phyloP scores from a whole-genome alignment of 2,113 vertebrate species.

The Mesembrinibis cayennensis region DNA sequence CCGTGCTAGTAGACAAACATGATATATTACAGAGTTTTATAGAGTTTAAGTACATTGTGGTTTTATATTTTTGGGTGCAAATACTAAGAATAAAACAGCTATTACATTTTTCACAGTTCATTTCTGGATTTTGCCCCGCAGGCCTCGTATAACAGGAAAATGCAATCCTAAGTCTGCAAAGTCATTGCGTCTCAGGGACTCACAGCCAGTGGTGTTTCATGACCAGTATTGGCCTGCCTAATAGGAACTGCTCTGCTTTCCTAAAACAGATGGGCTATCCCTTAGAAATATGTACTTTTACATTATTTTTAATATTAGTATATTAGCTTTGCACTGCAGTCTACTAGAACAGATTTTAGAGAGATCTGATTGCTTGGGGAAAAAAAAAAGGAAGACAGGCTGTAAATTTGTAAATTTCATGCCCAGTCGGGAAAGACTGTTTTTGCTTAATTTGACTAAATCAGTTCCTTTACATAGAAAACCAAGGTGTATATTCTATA shows the following conservation, averaged over 20 bases:
- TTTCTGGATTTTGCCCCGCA: conserved; percentile 66
- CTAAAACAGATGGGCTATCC: conserved; percentile 27
- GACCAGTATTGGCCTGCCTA: conserved; percentile 76
- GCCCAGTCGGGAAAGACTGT: not conserved
- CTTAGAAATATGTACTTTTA: conserved; percentile 52
- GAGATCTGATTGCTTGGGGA: not conserved
- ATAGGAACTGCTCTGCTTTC: conserved; percentile 73
- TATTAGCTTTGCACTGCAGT: not conserved
- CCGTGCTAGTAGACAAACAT: conserved; percentile 8
- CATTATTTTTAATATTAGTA: conserved; percentile 46
- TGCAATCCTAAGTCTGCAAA: conserved; percentile 61
- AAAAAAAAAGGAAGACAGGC: not conserved
- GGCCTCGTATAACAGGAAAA: conserved; percentile 63
- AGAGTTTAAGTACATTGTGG: conserved; percentile 30
- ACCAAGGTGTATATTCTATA: not conserved
- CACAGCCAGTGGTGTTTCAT: conserved; percentile 78
- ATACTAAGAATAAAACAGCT: conserved; percentile 48
- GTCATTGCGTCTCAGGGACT: conserved; percentile 57
- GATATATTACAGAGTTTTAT: conserved; percentile 54
- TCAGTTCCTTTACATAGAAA: not conserved
- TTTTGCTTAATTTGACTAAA: not conserved
- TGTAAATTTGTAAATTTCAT: not conserved
- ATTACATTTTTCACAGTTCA: conserved; percentile 63
- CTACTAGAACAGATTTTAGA: conserved; percentile 13
- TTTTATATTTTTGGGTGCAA: conserved; percentile 41